A percentile compares a stretch with the other conserved stretches of the same genome.
These are phyloP conservation scores for Tortricodes alternella DNA, from an alignment of 2,888 invertebrate genomes.

Conservation along the genomic window DNA sequence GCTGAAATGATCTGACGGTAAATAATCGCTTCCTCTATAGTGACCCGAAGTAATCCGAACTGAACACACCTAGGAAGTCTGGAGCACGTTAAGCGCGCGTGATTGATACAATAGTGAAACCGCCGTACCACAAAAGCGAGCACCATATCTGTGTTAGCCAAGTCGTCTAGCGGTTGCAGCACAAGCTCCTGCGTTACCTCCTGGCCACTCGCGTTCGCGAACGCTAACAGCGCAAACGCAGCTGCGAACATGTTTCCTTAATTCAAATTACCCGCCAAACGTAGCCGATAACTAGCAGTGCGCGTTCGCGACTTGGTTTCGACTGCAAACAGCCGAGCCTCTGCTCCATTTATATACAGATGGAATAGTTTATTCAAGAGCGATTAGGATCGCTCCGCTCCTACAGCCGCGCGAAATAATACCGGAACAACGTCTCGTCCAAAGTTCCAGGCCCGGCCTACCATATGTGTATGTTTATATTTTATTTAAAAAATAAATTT, in stretches of 20 bases:
- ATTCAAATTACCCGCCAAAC: constrained; percentile 40
- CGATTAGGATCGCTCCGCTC: constrained; percentile 44
- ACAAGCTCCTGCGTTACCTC: constrained; percentile 39
- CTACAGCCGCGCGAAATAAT: constrained; percentile 40
- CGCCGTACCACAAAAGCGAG: constrained; percentile 67
- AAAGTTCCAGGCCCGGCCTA: not conserved
- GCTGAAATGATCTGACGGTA: too few species aligned
- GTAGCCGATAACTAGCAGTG: constrained; percentile 38
- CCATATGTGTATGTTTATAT: constrained; percentile 1
- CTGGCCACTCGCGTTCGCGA: constrained; percentile 42
- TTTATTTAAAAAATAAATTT: not conserved
- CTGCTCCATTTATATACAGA: constrained; percentile 74
- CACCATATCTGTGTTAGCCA: constrained; percentile 57
- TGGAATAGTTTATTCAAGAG: constrained; percentile 60
- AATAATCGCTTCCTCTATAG: too few species aligned
- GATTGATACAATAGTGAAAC: constrained; percentile 39
- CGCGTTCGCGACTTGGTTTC: constrained; percentile 71
- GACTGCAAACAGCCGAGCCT: constrained; percentile 68
- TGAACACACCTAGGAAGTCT: too few species aligned
- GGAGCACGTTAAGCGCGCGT: constrained; percentile 39
- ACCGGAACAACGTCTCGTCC: constrained; percentile 28
- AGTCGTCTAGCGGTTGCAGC: constrained; percentile 44
- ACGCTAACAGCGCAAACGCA: constrained; percentile 43
- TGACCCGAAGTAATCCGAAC: too few species aligned
- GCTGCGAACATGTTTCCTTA: constrained; percentile 51